Evolutionary conservation across 2,113 vertebrate species (phyloP).

Genomic region (Chinchilla lanigera): DNA sequence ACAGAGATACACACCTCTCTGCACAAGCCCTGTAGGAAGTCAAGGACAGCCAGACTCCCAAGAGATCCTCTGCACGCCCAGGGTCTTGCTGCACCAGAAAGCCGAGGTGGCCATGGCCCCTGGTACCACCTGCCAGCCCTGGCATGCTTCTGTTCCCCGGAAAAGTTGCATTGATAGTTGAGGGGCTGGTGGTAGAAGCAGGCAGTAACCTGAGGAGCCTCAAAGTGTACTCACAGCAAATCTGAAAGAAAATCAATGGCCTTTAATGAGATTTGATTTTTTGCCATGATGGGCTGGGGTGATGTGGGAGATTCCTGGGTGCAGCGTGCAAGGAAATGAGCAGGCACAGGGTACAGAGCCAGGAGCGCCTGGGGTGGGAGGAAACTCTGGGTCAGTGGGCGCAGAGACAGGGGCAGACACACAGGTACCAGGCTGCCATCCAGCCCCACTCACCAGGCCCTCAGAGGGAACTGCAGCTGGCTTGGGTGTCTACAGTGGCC

Average conservation of each 20-base stretch:
- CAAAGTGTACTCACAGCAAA: slow-evolving; percentile 80
- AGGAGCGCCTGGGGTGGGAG: slow-evolving; percentile 82
- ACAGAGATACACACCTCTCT: background rate
- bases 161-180: background rate
- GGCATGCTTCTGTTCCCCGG: background rate
- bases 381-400: slow-evolving; percentile 87
- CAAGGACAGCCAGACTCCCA: background rate
- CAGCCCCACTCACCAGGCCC: background rate
- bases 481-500: background rate
- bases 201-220: slow-evolving; percentile 61
- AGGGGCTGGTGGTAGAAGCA: background rate
- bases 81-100: background rate
- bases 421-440: background rate
- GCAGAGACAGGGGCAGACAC: background rate
- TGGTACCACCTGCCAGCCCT: background rate
- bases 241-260: slow-evolving; percentile 84
- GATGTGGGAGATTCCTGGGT: slow-evolving; percentile 50
- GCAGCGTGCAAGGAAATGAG: slow-evolving; percentile 29
- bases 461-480: background rate
- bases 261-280: slow-evolving; percentile 85
- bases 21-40: background rate
- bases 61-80: background rate
- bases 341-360: slow-evolving; percentile 66
- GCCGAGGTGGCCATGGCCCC: accelerated
- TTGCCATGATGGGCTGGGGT: slow-evolving; percentile 63